Evolutionary conservation across 2,797 vertebrate genomes (phyloP).

Genomic region (Trachops cirrhosus): DNA sequence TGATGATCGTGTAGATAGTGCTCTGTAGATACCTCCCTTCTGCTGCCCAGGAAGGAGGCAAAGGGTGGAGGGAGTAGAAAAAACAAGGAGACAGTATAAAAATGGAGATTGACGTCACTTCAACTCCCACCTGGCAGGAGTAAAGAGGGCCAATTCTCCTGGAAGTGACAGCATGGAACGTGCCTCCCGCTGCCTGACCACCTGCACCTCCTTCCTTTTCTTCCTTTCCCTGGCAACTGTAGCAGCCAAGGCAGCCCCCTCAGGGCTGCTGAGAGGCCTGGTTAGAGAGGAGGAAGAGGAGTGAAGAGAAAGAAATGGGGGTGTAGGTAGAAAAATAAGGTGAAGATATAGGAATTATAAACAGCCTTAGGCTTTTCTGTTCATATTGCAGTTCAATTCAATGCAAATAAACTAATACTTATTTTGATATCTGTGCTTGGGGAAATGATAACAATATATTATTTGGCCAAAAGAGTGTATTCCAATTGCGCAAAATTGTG

Average conservation of each 20-base stretch:
- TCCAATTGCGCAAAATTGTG: conserved; percentile 36
- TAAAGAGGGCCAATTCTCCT: conserved; percentile 71
- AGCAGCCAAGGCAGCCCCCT: conserved; percentile 38
- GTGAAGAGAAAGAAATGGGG: neutral
- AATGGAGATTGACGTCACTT: conserved; percentile 70
- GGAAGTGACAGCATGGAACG: conserved; percentile 62
- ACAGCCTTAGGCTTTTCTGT: conserved; percentile 19
- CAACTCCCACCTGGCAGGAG: conserved; percentile 68
- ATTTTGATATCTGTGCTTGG: conserved; percentile 1
- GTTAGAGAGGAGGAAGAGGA: conserved; percentile 27
- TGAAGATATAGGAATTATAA: conserved; percentile 32
- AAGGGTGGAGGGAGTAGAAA: conserved; percentile 38
- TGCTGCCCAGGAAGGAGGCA: conserved; percentile 54
- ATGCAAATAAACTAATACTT: conserved; percentile 41
- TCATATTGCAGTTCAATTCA: conserved; percentile 22
- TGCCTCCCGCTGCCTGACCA: conserved; percentile 69
- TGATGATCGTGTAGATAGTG: neutral
- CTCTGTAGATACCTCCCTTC: conserved; percentile 51
- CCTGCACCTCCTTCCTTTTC: conserved; percentile 71
- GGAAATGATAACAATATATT: conserved; percentile 34
- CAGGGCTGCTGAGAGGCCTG: neutral
- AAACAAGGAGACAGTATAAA: conserved; percentile 59
- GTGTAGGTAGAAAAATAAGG: neutral
- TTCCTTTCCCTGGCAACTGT: conserved; percentile 63
- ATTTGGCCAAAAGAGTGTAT: neutral